Conservation (phyloP, 2,888 invertebrate species). For the Xylota segnis region DNA sequence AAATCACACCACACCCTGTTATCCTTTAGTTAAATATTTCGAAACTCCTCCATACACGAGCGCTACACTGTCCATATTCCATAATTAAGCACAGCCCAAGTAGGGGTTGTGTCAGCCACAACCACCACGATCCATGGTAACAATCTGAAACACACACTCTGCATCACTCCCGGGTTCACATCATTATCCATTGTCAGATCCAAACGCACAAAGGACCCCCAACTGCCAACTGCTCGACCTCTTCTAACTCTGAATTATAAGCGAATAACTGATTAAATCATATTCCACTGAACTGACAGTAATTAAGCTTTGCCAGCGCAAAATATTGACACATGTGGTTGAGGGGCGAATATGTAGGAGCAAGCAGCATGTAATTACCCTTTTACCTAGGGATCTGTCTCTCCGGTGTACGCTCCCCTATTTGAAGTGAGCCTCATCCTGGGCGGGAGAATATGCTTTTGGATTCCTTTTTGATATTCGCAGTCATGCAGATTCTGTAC, state of each 20-base stretch:
- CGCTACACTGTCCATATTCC: not conserved
- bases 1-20: not conserved
- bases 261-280: conserved; percentile 76
- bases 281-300: conserved; percentile 73
- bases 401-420: not conserved
- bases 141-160: not conserved
- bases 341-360: conserved; percentile 22
- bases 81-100: not conserved
- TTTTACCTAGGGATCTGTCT: conserved; percentile 58
- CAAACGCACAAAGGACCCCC: conserved; percentile 54
- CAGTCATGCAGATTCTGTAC: conserved; percentile 51
- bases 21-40: not conserved
- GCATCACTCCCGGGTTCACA: not conserved
- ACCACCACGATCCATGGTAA: not conserved
- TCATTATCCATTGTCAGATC: conserved; percentile 49
- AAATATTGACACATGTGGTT: conserved; percentile 68
- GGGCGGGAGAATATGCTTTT: conserved; percentile 17
- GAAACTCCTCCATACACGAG: no score
- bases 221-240: conserved; percentile 14
- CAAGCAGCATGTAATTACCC: conserved; percentile 67
- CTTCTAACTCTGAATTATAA: conserved; percentile 63
- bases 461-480: conserved; percentile 61
- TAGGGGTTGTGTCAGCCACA: not conserved
- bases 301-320: conserved; percentile 66
- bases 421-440: not conserved